Conservation (phyloP, 2,888 invertebrate species). For the Netelia virgata region DNA sequence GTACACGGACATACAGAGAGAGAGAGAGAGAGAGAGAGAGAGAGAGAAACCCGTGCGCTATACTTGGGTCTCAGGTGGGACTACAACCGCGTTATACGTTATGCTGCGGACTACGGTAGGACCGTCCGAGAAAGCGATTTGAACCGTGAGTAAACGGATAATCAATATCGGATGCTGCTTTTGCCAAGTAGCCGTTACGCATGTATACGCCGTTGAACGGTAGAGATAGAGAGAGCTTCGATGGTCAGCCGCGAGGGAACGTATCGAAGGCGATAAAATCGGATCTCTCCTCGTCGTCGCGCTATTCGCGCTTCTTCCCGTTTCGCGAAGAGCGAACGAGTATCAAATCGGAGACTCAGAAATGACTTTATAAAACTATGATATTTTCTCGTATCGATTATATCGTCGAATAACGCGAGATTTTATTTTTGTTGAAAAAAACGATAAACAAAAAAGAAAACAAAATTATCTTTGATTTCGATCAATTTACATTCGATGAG, state of each 20-base stretch:
- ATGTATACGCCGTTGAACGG: background rate
- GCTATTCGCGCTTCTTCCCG: background rate
- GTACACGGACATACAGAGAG: background rate
- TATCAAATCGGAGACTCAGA: background rate
- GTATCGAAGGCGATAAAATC: constrained; percentile 34
- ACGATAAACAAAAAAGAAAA: no score
- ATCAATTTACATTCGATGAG: no score
- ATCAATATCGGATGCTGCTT: constrained; percentile 65
- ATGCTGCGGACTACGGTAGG: background rate
- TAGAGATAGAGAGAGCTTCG: background rate
- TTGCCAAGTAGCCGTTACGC: background rate
- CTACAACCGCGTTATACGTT: background rate
- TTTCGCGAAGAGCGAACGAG: background rate
- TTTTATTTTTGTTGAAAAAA: no score
- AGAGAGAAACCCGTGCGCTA: background rate
- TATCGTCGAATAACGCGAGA: no score
- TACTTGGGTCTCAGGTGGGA: constrained; percentile 8
- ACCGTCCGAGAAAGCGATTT: constrained; percentile 50
- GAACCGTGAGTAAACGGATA: constrained; percentile 68
- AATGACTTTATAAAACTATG: no score
- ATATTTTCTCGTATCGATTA: no score
- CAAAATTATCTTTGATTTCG: no score
- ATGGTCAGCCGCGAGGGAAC: constrained; percentile 30
- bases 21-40: background rate
- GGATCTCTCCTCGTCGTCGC: background rate